Conservation (phyloP, 2,888 invertebrate genomes). For the Melanargia galathea region DNA sequence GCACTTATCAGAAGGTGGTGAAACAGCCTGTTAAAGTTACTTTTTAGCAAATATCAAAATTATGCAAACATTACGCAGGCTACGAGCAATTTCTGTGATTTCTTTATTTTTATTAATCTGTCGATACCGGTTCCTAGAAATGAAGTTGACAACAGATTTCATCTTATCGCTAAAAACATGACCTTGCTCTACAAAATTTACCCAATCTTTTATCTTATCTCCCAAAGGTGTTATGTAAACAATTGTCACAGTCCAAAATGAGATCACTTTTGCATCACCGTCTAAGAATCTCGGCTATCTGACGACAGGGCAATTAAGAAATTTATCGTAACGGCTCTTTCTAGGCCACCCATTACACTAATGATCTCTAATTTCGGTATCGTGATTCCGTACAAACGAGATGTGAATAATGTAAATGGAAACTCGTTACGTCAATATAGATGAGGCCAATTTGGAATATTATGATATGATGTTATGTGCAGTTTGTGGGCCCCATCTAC, state of each 20-base stretch:
- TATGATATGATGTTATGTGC: neutral
- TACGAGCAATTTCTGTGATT: neutral
- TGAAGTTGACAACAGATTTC: neutral
- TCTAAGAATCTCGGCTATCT: conserved; percentile 68
- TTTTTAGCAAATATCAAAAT: neutral
- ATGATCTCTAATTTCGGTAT: conserved; percentile 67
- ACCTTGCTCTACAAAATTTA: conserved; percentile 26
- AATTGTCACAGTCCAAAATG: conserved; percentile 45
- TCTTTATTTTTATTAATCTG: conserved; percentile 17
- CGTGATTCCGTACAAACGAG: conserved; percentile 42
- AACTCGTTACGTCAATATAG: conserved; percentile 25
- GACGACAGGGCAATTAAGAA: conserved; percentile 73
- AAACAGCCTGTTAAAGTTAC: too few species aligned
- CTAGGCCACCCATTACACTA: conserved; percentile 71
- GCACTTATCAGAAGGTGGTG: too few species aligned
- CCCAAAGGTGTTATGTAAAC: conserved; percentile 34
- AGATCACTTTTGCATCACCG: conserved; percentile 75
- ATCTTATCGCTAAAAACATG: conserved; percentile 12
- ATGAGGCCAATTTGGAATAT: conserved; percentile 18
- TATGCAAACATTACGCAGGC: neutral
- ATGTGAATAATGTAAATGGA: conserved; percentile 25
- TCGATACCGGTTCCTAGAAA: conserved; percentile 7
- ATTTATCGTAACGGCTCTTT: conserved; percentile 73
- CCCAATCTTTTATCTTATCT: conserved; percentile 31
- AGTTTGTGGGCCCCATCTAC: neutral